Conservation (phyloP, 2,888 invertebrate species). For the Melikaiella ostensackeni region DNA sequence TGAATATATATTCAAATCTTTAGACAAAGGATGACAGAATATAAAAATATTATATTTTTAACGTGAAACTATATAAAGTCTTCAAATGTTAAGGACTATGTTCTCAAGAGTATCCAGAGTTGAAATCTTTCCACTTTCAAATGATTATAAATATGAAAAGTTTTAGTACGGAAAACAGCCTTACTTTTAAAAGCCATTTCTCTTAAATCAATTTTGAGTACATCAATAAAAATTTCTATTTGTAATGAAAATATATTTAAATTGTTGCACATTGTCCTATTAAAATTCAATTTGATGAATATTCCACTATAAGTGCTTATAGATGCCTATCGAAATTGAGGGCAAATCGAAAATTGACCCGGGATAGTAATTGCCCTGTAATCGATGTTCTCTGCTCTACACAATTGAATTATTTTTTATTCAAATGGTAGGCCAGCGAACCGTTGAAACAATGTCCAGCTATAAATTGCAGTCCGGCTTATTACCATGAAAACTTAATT, state of each 20-base stretch:
- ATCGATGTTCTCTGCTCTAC: neutral
- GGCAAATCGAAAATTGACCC: conserved; percentile 14
- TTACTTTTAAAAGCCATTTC: no score
- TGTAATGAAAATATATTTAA: neutral
- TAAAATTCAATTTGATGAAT: neutral
- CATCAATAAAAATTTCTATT: no score
- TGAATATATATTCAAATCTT: no score
- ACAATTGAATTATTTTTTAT: conserved; percentile 31
- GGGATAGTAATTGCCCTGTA: conserved; percentile 7
- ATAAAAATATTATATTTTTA: no score
- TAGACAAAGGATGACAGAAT: no score
- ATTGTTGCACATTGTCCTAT: neutral
- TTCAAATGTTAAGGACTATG: no score
- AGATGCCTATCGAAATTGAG: neutral
- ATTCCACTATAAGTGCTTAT: neutral
- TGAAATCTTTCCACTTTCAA: no score
- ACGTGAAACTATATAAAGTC: no score
- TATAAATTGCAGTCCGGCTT: conserved; percentile 23
- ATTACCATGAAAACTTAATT: conserved; percentile 31
- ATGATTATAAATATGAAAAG: no score
- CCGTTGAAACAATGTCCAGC: conserved; percentile 3
- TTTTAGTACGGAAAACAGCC: no score
- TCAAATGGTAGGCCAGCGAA: neutral
- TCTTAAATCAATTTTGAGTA: no score
- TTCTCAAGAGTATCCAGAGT: no score